Conservation (phyloP, 2,888 invertebrate genomes). For the Xanthostigma xanthostigma region DNA sequence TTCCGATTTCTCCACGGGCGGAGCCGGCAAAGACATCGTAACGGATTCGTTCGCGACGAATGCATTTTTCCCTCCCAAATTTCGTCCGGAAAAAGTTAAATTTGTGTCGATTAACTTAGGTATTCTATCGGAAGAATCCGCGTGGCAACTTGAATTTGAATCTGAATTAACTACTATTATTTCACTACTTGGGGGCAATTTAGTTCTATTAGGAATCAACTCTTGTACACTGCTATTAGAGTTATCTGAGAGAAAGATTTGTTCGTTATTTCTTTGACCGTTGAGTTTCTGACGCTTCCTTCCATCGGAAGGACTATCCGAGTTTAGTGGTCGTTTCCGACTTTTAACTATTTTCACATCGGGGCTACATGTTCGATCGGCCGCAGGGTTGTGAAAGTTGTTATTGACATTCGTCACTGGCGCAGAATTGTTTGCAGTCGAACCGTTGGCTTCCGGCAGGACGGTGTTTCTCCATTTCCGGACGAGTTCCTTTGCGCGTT, state of each 20-base stretch:
- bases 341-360: constrained; percentile 25
- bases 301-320: background rate
- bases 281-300: constrained; percentile 31
- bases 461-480: constrained; percentile 87
- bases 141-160: constrained; percentile 36
- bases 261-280: constrained; percentile 24
- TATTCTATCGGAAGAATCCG: constrained; percentile 22
- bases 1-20: constrained; percentile 17
- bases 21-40: constrained; percentile 7
- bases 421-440: constrained; percentile 8
- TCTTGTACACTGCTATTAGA: constrained; percentile 31
- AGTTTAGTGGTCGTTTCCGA: background rate
- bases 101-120: constrained; percentile 1
- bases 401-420: constrained; percentile 14
- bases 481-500: constrained; percentile 80
- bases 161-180: constrained; percentile 27
- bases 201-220: constrained; percentile 16
- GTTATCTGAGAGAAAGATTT: constrained; percentile 27
- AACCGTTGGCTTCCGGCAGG: constrained; percentile 36
- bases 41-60: constrained; percentile 14
- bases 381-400: constrained; percentile 14
- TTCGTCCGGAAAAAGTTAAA: constrained; percentile 5
- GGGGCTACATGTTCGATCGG: constrained; percentile 19
- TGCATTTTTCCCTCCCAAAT: constrained; percentile 10
- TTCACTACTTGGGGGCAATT: constrained; percentile 3